Evolutionary conservation across 2,888 invertebrate species (phyloP).

Genomic region (Saturnia pavonia): DNA sequence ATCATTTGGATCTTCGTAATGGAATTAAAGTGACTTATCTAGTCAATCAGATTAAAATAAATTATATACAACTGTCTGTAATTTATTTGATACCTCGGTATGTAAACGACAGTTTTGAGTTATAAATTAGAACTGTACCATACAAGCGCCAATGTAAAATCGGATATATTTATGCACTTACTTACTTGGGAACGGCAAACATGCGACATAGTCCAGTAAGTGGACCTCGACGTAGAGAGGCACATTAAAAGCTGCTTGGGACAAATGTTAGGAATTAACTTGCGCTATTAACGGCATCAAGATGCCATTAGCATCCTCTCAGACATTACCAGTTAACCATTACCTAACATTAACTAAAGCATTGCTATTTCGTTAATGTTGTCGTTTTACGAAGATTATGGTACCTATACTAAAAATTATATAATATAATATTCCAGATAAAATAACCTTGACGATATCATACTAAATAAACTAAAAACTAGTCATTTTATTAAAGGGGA

Average conservation of each 20-base stretch:
- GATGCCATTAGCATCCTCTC: not conserved
- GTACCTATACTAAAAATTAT: too few relatives aligned
- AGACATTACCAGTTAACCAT: not conserved
- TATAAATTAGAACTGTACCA: not conserved
- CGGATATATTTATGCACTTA: not conserved
- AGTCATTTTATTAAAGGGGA: too few relatives aligned
- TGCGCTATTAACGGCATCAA: not conserved
- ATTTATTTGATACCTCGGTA: not conserved
- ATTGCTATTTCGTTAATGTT: not conserved
- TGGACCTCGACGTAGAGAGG: not conserved
- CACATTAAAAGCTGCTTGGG: not conserved
- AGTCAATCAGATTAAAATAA: conserved; percentile 33
- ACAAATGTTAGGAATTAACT: conserved; percentile 1
- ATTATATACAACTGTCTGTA: conserved; percentile 33
- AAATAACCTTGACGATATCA: too few relatives aligned
- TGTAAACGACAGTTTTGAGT: not conserved
- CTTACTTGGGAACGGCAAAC: not conserved
- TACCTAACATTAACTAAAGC: not conserved
- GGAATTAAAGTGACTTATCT: conserved; percentile 6
- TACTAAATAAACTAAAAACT: too few relatives aligned
- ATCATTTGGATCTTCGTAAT: conserved; percentile 16
- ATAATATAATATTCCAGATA: too few relatives aligned
- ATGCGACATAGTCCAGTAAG: not conserved
- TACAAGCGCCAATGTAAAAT: not conserved
- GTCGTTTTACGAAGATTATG: not conserved